These are phyloP conservation scores for Hylia prasina DNA, from an alignment of 2,113 vertebrate species.

Conservation along the genomic window DNA sequence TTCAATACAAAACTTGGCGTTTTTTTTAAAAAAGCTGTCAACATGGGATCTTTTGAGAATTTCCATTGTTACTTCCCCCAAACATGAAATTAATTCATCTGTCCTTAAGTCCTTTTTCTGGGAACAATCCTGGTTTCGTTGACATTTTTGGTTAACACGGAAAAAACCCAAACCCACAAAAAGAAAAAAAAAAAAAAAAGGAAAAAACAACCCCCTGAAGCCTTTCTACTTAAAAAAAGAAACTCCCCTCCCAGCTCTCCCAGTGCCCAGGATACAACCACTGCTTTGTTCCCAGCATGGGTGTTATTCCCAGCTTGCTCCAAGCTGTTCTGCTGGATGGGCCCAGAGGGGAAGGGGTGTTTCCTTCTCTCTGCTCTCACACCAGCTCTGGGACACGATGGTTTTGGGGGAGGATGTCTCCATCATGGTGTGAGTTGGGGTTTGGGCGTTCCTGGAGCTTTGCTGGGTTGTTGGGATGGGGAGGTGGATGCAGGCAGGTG, in stretches of 20 bases:
- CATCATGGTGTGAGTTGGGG: rapidly evolving
- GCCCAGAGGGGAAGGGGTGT: not conserved
- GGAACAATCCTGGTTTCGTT: not conserved
- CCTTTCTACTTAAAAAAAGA: not conserved
- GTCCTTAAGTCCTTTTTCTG: not conserved
- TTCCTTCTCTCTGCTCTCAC: not conserved
- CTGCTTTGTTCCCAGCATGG: slow-evolving; percentile 1
- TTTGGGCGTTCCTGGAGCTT: not conserved
- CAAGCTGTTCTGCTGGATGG: not conserved
- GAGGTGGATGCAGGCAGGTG: not conserved
- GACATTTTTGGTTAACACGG: not conserved
- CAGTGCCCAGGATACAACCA: not conserved
- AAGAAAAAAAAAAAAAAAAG: not conserved
- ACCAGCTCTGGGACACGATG: rapidly evolving
- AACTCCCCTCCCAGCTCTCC: not conserved
- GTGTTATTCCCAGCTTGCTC: not conserved
- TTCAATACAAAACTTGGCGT: not conserved
- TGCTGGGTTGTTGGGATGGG: rapidly evolving
- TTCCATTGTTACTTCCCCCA: slow-evolving; percentile 12
- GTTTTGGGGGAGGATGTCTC: not conserved
- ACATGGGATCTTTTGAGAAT: not conserved
- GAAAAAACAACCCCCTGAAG: not conserved
- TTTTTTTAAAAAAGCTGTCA: rapidly evolving
- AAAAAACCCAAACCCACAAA: not conserved
- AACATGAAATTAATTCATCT: not conserved